phyloP scores from a whole-genome alignment of 2,888 invertebrate species.

The Macrophya alboannulata region DNA sequence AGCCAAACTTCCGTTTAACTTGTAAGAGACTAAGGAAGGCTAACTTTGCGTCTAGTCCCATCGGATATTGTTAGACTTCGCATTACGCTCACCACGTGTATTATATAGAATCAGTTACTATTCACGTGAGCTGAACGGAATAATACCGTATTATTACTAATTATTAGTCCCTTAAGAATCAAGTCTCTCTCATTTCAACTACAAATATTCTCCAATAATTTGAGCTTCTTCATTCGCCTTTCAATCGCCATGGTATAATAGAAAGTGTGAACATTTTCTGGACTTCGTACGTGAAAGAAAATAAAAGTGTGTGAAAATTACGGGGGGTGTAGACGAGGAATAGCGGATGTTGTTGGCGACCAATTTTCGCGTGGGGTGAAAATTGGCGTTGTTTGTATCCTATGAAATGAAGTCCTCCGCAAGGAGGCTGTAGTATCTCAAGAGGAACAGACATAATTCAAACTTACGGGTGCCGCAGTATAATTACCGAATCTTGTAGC shows the following conservation, averaged over 20 bases:
- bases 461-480: constrained; percentile 75
- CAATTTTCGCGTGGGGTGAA: constrained; percentile 6
- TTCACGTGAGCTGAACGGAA: not conserved
- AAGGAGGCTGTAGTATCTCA: constrained; percentile 61
- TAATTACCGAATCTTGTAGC: constrained; percentile 77
- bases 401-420: constrained; percentile 3
- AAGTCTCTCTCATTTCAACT: not conserved
- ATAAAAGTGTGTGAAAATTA: not conserved
- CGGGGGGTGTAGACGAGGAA: not conserved
- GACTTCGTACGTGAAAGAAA: not conserved
- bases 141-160: not conserved
- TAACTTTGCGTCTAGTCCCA: constrained; percentile 31
- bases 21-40: constrained; percentile 38
- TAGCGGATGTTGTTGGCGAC: not conserved
- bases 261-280: not conserved
- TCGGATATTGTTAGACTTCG: constrained; percentile 2
- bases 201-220: not conserved
- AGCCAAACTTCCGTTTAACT: constrained; percentile 59
- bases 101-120: not conserved
- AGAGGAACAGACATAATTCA: constrained; percentile 75
- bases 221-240: not conserved
- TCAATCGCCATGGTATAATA: not conserved
- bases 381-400: constrained; percentile 22
- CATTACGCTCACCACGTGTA: not conserved
- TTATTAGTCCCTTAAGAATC: not conserved